A percentile compares a stretch with the other conserved stretches of the same genome.
These are phyloP conservation scores for Amaurobius ferox DNA, from an alignment of 2,888 invertebrate genomes.

Conservation along the genomic window DNA sequence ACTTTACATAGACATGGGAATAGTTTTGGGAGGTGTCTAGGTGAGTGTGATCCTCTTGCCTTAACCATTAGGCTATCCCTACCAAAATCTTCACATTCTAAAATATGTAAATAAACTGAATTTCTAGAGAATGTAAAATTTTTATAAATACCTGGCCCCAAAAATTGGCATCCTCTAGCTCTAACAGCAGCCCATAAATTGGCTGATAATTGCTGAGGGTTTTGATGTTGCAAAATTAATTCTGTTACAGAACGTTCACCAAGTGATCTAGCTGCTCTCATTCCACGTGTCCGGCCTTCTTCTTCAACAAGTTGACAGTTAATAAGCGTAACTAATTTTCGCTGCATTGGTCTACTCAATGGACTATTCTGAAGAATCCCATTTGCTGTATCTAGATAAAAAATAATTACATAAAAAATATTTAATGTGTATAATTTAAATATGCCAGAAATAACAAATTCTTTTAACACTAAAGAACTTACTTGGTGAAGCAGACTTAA, in stretches of 20 bases:
- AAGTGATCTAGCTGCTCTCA: constrained; percentile 88
- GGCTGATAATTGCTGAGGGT: constrained; percentile 94
- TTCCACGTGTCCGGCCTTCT: constrained; percentile 81
- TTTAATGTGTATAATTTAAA: not conserved
- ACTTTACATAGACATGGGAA: too few relatives aligned
- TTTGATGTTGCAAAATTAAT: constrained; percentile 95
- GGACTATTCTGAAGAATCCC: constrained; percentile 73
- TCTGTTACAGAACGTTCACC: constrained; percentile 96
- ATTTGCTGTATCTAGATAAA: constrained; percentile 21
- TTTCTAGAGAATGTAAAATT: too few relatives aligned
- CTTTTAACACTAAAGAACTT: not conserved
- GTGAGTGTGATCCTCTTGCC: too few relatives aligned
- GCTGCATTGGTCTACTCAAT: constrained; percentile 94
- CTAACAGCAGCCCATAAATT: constrained; percentile 98
- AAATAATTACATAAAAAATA: too few relatives aligned
- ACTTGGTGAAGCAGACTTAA: constrained; percentile 86
- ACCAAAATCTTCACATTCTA: too few relatives aligned
- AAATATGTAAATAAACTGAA: too few relatives aligned
- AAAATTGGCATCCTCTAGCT: constrained; percentile 97
- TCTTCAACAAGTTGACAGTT: constrained; percentile 95
- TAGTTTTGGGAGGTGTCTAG: too few relatives aligned
- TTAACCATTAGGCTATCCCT: too few relatives aligned
- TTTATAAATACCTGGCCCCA: constrained; percentile 87
- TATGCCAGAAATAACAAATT: not conserved
- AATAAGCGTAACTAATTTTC: constrained; percentile 93